These are phyloP conservation scores for Acipenser ruthenus DNA, from an alignment of 2,797 vertebrate species.

Conservation along the genomic window DNA sequence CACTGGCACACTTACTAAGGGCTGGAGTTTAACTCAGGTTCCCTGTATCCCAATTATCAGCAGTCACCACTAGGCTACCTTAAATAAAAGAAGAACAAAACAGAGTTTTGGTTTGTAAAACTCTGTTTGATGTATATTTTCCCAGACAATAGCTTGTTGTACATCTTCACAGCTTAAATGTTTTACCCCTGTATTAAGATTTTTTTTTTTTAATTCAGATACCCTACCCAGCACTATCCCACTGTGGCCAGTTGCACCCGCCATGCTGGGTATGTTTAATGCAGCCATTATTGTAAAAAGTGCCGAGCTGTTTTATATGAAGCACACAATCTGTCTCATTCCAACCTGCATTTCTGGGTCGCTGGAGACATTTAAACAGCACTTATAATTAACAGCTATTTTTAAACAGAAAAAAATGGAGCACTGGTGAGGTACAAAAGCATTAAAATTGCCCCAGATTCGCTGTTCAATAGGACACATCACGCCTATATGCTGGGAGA, in stretches of 20 bases:
- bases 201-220: constrained; percentile 41
- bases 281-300: constrained; percentile 5
- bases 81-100: no score
- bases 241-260: neutral
- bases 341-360: constrained; percentile 99
- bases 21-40: no score
- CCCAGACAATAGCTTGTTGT: constrained; percentile 50
- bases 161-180: constrained; percentile 28
- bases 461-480: constrained; percentile 99
- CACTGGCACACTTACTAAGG: no score
- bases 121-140: constrained; percentile 25
- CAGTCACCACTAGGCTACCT: no score
- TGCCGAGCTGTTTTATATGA: constrained; percentile 70
- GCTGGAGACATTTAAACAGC: constrained; percentile 99
- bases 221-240: constrained; percentile 31
- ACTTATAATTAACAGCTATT: constrained; percentile 99
- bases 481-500: constrained; percentile 97
- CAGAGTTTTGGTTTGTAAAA: constrained; percentile 23
- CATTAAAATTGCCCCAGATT: constrained; percentile 99
- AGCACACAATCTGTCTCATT: constrained; percentile 83
- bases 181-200: constrained; percentile 50
- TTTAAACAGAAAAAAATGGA: constrained; percentile 99
- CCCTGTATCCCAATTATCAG: no score
- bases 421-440: constrained; percentile 99
- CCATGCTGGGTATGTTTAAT: constrained; percentile 21